A percentile compares a stretch with the other conserved stretches of the same genome.
These are phyloP conservation scores for Rallus limicola DNA, from an alignment of 2,113 vertebrate species.

Conservation along the genomic window DNA sequence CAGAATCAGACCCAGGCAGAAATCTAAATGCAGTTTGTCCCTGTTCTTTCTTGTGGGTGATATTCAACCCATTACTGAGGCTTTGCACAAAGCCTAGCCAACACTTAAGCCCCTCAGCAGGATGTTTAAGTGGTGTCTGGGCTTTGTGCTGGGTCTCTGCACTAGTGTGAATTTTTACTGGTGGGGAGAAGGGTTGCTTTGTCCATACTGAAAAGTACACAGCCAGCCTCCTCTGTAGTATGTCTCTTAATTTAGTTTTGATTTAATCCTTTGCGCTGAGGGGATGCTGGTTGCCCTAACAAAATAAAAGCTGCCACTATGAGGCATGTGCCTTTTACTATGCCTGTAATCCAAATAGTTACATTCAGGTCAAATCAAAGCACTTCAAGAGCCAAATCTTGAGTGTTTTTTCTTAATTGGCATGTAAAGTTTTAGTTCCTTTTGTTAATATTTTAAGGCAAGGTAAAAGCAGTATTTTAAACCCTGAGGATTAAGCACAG, in stretches of 20 bases:
- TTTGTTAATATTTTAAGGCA: neutral
- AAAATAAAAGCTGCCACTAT: neutral
- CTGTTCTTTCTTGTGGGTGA: neutral
- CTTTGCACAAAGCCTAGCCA: neutral
- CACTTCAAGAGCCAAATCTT: neutral
- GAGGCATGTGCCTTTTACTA: constrained; percentile 3
- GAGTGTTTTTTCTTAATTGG: neutral
- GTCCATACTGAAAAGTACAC: constrained; percentile 1
- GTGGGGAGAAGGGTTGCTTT: constrained; percentile 36
- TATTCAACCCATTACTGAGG: neutral
- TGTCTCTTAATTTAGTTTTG: constrained; percentile 29
- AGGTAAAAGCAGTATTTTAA: neutral
- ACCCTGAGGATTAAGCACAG: neutral
- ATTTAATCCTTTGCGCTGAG: constrained; percentile 25
- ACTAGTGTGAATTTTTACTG: neutral
- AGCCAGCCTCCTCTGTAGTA: neutral
- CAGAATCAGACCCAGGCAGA: neutral
- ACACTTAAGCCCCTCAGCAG: constrained; percentile 8
- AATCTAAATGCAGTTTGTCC: neutral
- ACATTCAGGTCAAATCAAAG: neutral
- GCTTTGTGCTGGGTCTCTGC: constrained; percentile 34
- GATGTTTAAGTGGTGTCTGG: constrained; percentile 9
- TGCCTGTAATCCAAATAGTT: neutral
- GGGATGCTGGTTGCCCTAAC: neutral
- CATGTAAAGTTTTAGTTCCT: neutral